Percentiles rank a stretch among this genome's conserved stretches.
These are phyloP conservation scores for Tachycineta bicolor DNA, from an alignment of 2,113 vertebrate species.

Conservation along the genomic window DNA sequence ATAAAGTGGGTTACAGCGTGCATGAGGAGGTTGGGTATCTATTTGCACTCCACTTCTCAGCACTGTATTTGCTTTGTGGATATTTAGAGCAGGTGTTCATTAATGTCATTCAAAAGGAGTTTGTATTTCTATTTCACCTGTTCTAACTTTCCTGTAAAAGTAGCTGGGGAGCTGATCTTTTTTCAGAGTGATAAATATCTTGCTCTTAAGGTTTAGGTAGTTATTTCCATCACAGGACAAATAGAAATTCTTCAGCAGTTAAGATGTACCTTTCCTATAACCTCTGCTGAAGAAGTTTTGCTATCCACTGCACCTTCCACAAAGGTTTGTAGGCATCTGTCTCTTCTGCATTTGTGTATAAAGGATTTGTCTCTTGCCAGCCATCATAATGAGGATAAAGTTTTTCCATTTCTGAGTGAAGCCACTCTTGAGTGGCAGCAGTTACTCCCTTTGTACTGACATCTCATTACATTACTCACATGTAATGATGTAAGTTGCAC, in stretches of 20 bases:
- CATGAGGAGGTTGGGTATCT: background rate
- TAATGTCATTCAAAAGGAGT: accelerated
- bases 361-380: background rate
- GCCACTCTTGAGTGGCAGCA: background rate
- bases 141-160: background rate
- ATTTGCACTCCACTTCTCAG: background rate
- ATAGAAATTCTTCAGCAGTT: background rate
- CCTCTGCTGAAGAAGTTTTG: background rate
- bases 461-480: background rate
- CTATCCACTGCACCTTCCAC: background rate
- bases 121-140: background rate
- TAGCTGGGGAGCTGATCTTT: background rate
- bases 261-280: background rate
- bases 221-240: background rate
- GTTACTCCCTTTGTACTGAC: background rate
- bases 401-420: background rate
- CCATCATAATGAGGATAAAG: background rate
- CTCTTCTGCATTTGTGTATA: background rate
- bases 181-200: background rate
- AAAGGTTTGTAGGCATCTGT: background rate
- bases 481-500: background rate
- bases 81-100: background rate
- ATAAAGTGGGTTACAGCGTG: background rate
- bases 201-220: background rate
- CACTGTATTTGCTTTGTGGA: background rate